Percentiles rank a stretch among this genome's conserved stretches.
phyloP scores from a whole-genome alignment of 2,113 vertebrate genomes.

The Crotophaga sulcirostris region DNA sequence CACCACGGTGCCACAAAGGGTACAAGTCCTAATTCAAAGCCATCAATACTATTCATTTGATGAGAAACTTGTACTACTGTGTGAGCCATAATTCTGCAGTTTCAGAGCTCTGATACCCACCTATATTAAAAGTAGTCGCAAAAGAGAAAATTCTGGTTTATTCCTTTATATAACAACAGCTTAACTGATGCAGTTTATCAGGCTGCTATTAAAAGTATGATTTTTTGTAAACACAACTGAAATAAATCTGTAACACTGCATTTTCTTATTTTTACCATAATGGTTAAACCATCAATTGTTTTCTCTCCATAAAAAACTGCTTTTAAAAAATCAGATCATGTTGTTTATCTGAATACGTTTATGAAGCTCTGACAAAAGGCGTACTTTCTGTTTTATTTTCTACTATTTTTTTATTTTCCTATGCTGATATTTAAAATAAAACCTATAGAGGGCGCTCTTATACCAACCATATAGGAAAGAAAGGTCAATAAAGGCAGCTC shows the following conservation, averaged over 20 bases:
- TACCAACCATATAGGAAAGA: background rate
- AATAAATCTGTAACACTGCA: background rate
- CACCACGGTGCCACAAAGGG: background rate
- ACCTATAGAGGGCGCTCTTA: conserved; percentile 44
- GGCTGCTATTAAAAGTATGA: background rate
- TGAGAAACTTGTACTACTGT: background rate
- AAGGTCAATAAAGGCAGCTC: background rate
- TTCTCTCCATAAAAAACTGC: background rate
- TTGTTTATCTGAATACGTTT: background rate
- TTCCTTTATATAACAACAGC: background rate
- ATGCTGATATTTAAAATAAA: background rate
- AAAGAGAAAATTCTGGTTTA: background rate
- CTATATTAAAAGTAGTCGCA: background rate
- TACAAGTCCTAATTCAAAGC: background rate
- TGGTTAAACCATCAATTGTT: background rate
- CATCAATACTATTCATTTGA: background rate
- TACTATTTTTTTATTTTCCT: background rate
- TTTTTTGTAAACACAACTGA: background rate
- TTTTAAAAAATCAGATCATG: background rate
- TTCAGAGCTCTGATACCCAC: background rate
- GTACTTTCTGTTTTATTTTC: background rate
- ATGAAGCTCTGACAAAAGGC: background rate
- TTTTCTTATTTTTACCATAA: background rate
- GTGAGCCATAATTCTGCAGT: background rate
- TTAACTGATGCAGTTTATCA: background rate